A percentile compares a stretch with the other conserved stretches of the same genome.
Evolutionary conservation across 2,113 vertebrate genomes (phyloP).

Genomic region (Apodemus sylvaticus): DNA sequence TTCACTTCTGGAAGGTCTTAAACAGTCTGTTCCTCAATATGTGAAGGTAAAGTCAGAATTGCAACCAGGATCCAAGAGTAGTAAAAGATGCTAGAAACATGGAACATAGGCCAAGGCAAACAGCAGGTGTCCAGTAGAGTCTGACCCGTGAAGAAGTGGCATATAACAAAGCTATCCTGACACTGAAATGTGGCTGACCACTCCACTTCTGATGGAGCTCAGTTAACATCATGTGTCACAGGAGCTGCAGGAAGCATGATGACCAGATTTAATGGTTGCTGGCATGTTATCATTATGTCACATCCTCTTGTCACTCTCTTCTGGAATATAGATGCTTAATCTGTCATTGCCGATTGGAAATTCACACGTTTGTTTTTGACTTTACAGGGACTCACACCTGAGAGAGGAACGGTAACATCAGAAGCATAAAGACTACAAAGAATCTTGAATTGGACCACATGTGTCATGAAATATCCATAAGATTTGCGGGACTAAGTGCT

Average conservation of each 20-base stretch:
- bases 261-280: too few relatives aligned
- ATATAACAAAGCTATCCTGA: too few relatives aligned
- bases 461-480: not conserved
- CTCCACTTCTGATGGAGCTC: not conserved
- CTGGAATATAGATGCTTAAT: not conserved
- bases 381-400: not conserved
- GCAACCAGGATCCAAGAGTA: not conserved
- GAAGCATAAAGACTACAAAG: not conserved
- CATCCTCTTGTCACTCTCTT: not conserved
- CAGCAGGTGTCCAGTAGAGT: too few relatives aligned
- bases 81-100: not conserved
- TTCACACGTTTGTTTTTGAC: not conserved
- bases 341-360: not conserved
- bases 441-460: not conserved
- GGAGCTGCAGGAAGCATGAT: not conserved
- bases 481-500: not conserved
- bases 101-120: not conserved
- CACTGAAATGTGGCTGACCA: not conserved
- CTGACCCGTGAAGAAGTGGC: too few relatives aligned
- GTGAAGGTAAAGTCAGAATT: not conserved
- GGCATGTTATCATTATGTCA: not conserved
- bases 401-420: not conserved
- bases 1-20: not conserved
- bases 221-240: too few relatives aligned
- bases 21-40: not conserved